Conservation (phyloP, 2,113 vertebrate species). For the Myocastor coypus region DNA sequence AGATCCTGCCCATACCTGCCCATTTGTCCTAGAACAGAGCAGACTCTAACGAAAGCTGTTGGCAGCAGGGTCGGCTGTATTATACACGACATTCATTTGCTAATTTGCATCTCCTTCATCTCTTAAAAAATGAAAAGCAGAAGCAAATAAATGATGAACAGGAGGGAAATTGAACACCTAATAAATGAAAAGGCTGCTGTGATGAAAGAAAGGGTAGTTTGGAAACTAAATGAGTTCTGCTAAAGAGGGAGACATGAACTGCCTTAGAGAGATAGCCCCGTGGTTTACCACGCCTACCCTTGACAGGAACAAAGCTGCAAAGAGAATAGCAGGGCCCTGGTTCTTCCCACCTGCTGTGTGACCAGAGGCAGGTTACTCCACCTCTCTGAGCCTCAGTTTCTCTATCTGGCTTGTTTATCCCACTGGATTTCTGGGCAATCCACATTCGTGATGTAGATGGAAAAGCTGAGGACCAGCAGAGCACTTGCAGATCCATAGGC, state of each 20-base stretch:
- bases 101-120: conserved; percentile 33
- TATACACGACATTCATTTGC: neutral
- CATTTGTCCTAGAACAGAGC: conserved; percentile 58
- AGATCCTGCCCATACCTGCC: neutral
- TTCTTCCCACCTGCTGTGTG: neutral
- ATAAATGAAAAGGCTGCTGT: neutral
- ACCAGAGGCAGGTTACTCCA: neutral
- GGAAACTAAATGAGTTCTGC: conserved; percentile 25
- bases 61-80: neutral
- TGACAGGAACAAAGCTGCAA: neutral
- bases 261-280: neutral
- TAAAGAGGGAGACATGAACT: neutral
- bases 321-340: neutral
- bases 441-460: neutral
- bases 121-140: conserved; percentile 53
- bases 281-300: neutral
- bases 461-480: neutral
- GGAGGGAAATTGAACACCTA: conserved; percentile 21
- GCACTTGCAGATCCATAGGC: neutral
- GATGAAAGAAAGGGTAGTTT: conserved; percentile 4
- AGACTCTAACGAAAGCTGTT: neutral
- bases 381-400: conserved; percentile 37
- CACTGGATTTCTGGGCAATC: neutral
- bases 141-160: neutral
- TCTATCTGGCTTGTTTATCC: neutral